These are phyloP conservation scores for Pseudomyrmex concolor DNA, from an alignment of 1,140 invertebrate species.

Conservation along the genomic window DNA sequence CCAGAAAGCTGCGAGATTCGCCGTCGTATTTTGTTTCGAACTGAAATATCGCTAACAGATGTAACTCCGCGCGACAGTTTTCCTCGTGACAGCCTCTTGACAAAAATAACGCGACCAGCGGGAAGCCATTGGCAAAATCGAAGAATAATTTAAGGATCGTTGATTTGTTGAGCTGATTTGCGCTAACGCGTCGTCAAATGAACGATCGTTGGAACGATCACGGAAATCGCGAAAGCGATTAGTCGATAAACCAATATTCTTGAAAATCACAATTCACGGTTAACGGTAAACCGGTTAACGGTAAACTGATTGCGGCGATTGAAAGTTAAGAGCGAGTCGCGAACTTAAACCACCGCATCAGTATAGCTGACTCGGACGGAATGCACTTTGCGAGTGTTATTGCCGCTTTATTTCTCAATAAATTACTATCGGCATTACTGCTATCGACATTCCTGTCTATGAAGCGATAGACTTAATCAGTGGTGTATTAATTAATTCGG, in stretches of 20 bases:
- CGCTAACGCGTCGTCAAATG: not conserved
- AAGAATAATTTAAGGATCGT: conserved; percentile 39
- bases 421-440: no score
- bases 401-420: no score
- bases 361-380: no score
- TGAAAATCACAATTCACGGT: not conserved
- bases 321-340: not conserved
- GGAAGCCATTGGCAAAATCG: conserved; percentile 11
- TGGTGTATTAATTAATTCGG: no score
- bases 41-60: conserved; percentile 72
- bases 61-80: conserved; percentile 24
- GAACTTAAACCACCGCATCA: not conserved
- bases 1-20: conserved; percentile 52
- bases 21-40: conserved; percentile 64
- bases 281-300: no score
- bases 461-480: no score
- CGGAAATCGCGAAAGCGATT: not conserved
- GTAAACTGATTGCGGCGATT: not conserved
- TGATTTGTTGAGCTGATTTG: not conserved
- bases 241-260: not conserved
- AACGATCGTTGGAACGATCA: not conserved
- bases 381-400: no score
- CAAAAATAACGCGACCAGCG: conserved; percentile 58
- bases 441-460: no score
- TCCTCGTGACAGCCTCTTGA: conserved; percentile 51